Percentiles rank a stretch among this genome's conserved stretches.
Conservation (phyloP, 2,113 vertebrate species). For the Ancistrus triradiatus region DNA sequence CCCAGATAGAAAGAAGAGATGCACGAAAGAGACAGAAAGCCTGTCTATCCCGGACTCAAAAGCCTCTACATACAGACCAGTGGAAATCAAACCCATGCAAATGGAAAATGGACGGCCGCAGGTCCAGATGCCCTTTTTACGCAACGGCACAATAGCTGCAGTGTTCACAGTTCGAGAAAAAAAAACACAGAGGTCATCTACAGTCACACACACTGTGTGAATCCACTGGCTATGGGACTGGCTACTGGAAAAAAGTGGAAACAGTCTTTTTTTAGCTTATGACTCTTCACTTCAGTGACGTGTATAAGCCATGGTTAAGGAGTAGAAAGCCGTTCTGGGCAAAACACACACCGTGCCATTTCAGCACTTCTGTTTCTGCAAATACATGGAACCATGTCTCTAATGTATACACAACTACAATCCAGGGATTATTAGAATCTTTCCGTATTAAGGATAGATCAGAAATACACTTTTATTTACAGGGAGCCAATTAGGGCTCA, state of each 20-base stretch:
- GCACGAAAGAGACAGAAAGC: conserved; percentile 21
- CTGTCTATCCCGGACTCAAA: background rate
- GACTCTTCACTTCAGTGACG: conserved; percentile 29
- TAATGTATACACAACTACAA: conserved; percentile 37
- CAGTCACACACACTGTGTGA: conserved; percentile 52
- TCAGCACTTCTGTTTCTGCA: conserved; percentile 45
- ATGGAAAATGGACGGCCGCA: conserved; percentile 7
- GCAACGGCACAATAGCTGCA: conserved; percentile 56
- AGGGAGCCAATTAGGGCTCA: conserved; percentile 56
- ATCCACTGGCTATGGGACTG: conserved; percentile 23
- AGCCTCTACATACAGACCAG: background rate
- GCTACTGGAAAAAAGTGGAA: conserved; percentile 21
- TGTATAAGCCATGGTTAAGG: background rate
- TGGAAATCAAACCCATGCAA: conserved; percentile 7
- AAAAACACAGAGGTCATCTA: conserved; percentile 61
- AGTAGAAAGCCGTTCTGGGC: conserved; percentile 2
- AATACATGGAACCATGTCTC: background rate
- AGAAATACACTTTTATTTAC: conserved; percentile 62
- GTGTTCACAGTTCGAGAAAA: conserved; percentile 67
- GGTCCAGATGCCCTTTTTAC: conserved; percentile 22
- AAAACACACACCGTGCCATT: conserved; percentile 50
- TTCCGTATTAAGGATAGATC: conserved; percentile 56
- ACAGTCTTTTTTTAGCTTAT: conserved; percentile 32
- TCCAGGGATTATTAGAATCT: conserved; percentile 55
- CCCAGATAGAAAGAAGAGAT: conserved; percentile 29